Base-by-base conservation (phyloP, 2,888 invertebrate genomes). In the Nowickia ferox region DNA sequence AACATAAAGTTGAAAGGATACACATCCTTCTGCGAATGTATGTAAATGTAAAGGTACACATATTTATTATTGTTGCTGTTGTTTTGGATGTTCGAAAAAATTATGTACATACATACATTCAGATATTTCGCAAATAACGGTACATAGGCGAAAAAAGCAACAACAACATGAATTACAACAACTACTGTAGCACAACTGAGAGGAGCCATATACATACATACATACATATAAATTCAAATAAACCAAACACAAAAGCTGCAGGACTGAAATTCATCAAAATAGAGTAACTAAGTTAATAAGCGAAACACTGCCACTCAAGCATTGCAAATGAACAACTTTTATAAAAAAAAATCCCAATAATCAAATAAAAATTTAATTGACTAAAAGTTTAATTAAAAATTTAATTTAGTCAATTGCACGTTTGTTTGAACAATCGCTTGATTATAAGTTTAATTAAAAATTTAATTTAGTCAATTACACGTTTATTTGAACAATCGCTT, bases 1-100 rank as follows among this genome's bases (percentile, higher is more conserved):
- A 53, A 69, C 69, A 53, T 40, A 71, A 71, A 44, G 79, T 63
- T 55, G 53, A 55, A 66, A 66, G 65, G 66, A 68, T 57, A 44
- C 17, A 66, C 10, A 65, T 68, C 42, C 48, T 77, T 57, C 19
- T 51, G 42, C 11, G 13, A 19, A 53, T n/a, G n/a, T 65, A 44
- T 17, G 8, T 42, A 55, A 5, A 13, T 15, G 13, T 11, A 8
- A 17, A 51, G 17, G 17, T 19, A 55, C 6, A 55, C 11, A 46
- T 42, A 53, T 53, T 30, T 48, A 42, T 53, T 69, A 40, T 69
- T 78, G 40, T 42, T 75, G 76, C 15, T 55, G 75, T 30, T 76
- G 46, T 66, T 66, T 46, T 46, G 8, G n/a, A 30, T 22, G n/a
- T 75, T 55, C 38, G 17, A 55, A 79, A 79, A 13, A 66, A 42